Evolutionary conservation across 37 sponge, comb jelly and placozoan genomes (phyloP), one percentile per base, ranked within the genome.

Genomic region (Chondrilla cf. caribensis): DNA sequence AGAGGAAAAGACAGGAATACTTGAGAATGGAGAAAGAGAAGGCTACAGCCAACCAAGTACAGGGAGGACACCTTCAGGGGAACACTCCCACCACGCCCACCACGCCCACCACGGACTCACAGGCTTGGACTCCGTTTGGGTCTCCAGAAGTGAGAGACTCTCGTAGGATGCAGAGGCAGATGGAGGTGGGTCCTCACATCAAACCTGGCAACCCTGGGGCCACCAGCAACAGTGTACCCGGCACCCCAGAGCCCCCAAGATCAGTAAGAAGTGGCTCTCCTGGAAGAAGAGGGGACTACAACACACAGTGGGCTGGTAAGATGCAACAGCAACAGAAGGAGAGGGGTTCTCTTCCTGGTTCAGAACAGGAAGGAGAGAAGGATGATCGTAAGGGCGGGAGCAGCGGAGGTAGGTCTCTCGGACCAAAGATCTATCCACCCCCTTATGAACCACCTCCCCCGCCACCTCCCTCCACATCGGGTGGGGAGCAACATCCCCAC

Each of bases 21-120:
- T 7, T 70, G 43, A 73, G 76, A 73, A 31, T 19, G 76, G 76
- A 73, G 44, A 73, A 73, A 39, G 76, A 73, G 25, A 37, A 39
- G 25, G 39, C 76, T 7, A 6, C 76, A 8, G 5, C 76, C 76
- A 73, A 7, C 43, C 8, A 7, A 18, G 1, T 73, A 11, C 21
- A 31, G 18, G 51, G 51, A 11, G 9, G 9, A 47, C 51, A 47
- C 51, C 11, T 11, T 14, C 64, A 62, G 25, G 64, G 64, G 6
- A 28, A 28, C 15, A 55, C 17, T 17, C 57, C 57, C 17, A 17
- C 11, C 17, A 28, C 15, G 25, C 29, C 25, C 7, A 15, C 29
- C 6, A 15, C 6, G 22, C n/a, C 44, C 43, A 14, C n/a, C 2
- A 11, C 43, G 1, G 68, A 67, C 15, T 28, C 35, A 0, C 17